A percentile compares a stretch with the other conserved stretches of the same genome.
phyloP scores from a whole-genome alignment of 2,888 invertebrate species.

The Ecliptopera silaceata region DNA sequence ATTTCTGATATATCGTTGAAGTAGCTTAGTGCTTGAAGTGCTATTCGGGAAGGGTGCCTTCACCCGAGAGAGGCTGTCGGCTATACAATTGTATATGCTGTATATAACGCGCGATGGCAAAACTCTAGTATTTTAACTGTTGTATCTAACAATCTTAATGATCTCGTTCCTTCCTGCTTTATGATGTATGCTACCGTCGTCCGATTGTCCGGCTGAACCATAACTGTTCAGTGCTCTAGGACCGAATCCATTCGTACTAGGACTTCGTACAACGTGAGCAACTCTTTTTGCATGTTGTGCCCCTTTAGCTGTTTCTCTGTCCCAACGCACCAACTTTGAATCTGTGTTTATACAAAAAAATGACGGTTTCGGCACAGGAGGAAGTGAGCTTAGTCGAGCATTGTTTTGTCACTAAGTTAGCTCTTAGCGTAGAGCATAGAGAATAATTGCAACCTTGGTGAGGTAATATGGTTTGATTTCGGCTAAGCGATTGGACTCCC shows the following conservation, averaged over 20 bases:
- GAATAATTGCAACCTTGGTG: background rate
- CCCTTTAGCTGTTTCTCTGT: background rate
- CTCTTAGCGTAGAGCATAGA: background rate
- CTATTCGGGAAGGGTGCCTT: background rate
- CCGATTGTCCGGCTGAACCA: too few species aligned
- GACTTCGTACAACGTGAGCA: background rate
- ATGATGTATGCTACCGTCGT: too few species aligned
- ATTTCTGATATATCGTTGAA: background rate
- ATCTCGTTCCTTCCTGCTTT: background rate
- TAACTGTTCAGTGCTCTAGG: background rate
- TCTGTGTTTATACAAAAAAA: background rate
- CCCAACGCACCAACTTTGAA: background rate
- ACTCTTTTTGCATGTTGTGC: background rate
- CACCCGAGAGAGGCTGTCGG: background rate
- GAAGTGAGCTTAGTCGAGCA: background rate
- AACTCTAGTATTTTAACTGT: background rate
- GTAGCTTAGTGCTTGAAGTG: background rate
- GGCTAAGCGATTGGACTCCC: background rate
- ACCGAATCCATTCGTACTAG: background rate
- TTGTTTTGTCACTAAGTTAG: background rate
- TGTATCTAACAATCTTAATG: background rate
- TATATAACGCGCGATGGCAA: background rate
- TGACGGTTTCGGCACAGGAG: background rate
- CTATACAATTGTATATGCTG: background rate
- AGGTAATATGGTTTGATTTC: background rate